Evolutionary conservation across 2,113 vertebrate genomes (phyloP).

Genomic region (Scophthalmus maximus): DNA sequence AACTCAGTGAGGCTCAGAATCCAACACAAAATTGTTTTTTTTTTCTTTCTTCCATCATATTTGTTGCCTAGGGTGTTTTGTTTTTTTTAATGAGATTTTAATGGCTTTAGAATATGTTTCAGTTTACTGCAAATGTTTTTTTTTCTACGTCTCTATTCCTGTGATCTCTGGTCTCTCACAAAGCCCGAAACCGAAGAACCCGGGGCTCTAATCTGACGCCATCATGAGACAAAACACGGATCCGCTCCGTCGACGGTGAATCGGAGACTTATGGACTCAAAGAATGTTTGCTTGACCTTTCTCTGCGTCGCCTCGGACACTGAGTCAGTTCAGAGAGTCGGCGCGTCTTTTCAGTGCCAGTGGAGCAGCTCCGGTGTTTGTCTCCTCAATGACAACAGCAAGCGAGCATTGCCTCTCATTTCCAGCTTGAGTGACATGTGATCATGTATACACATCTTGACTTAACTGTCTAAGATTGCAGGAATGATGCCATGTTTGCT

Average conservation of each 20-base stretch:
- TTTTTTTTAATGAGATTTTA: neutral
- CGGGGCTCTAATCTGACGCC: conserved; percentile 45
- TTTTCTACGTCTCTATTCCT: conserved; percentile 4
- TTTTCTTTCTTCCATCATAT: neutral
- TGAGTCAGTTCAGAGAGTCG: conserved; percentile 24
- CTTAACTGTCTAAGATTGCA: conserved; percentile 38
- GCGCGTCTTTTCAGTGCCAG: conserved; percentile 56
- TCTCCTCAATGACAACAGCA: conserved; percentile 50
- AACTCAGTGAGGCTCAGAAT: conserved; percentile 22
- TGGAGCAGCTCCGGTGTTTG: conserved; percentile 53
- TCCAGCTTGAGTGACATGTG: conserved; percentile 50
- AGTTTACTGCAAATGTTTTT: neutral
- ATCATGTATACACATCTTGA: conserved; percentile 37
- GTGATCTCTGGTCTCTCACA: conserved; percentile 27
- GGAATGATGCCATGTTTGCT: conserved; percentile 27
- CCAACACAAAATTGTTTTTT: neutral
- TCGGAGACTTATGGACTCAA: conserved; percentile 50
- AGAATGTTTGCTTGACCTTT: conserved; percentile 72
- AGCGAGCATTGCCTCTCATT: conserved; percentile 43
- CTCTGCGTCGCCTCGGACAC: conserved; percentile 45
- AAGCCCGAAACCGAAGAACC: conserved; percentile 60
- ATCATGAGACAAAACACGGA: conserved; percentile 53
- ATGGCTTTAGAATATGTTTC: neutral
- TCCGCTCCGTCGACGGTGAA: conserved; percentile 68
- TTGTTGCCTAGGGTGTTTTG: neutral